Evolutionary conservation across 2,797 vertebrate species (phyloP), one percentile per base, ranked within the genome.

Genomic region (Anomalospiza imberbis): DNA sequence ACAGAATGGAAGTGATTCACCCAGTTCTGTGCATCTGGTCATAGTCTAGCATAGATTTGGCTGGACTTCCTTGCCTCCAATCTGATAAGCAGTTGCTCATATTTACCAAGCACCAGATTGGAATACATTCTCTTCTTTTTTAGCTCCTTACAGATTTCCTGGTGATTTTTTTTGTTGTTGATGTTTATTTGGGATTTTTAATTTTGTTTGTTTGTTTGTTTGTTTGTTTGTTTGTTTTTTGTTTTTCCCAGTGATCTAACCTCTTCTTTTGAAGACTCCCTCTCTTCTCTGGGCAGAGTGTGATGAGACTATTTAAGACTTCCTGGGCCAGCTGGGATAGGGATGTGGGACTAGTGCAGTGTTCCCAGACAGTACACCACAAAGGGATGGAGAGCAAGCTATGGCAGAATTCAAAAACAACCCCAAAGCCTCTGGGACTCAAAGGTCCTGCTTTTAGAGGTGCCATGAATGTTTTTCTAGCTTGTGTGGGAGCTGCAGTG

Each of bases 1-100:
- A 74, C 38, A 83, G 67, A 80, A 85, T 16, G 38, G 57, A 83
- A 83, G 12, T 47, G 81, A 86, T 80, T 78, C 76, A 91, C 21
- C 11, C 51, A 60, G 20, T 40, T 5, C 31, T 71, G 48, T 68
- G 42, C 36, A 54, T 79, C 61, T 92, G 40, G 32, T 67, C 1
- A 1, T 11, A 67, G 57, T 40, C 61, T 93, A 74, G 55, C 3
- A 0, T 3, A 1, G 57, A 83, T 60, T 34, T 92, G 82, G 21
- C 53, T 93, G 58, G 63, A 76, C 47, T 85, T 38, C 61, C 45
- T 88, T 54, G 44, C 21, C 25, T 83, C 61, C 57, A 68, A 26
- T 74, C 53, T 68, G 53, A 91, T 18, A 24, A 89, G 15, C 16
- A 85, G 38, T 61, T 67, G 32, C 22, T 91, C 55, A 31, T 38